Evolutionary conservation across 2,113 vertebrate genomes (phyloP), one percentile per base, ranked within the genome.

Genomic region (Festucalex cinctus): DNA sequence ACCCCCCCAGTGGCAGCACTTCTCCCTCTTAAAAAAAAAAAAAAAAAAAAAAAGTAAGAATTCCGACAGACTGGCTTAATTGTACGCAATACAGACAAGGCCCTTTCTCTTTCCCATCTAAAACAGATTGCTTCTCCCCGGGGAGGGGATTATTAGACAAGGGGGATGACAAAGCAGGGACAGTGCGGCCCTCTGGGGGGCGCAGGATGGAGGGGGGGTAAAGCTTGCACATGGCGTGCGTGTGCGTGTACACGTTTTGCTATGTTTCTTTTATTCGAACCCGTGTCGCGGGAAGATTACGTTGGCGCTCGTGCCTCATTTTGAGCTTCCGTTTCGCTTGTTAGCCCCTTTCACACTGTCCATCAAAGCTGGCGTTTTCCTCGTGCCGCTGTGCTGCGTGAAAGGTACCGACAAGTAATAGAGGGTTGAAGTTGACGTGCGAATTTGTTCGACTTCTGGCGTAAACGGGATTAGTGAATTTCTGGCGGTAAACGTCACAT

Each of bases 81-180:
- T 88, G 91, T 89, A 91, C 76, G 83, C 84, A 88, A 91, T 88
- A 86, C 83, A 82, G 85, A 71, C 85, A 77, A 65, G 78, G 72
- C 73, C 81, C 80, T 87, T 91, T 91, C 82, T 85, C 81, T 84
- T 87, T 90, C 78, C 90, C 84, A 89, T 88, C 83, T 84, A 85
- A 89, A 91, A 88, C 88, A 91, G 89, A 91, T 92, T 90, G 88
- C 82, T 86, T 90, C 88, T 88, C 90, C 77, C 73, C 72, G 69
- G 84, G 85, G 84, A 89, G 79, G 78, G 83, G 84, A 91, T 91
- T 88, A 88, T 63, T 83, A 78, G 78, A 86, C 83, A 85, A 86
- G 81, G 76, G 81, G 82, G 81, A 78, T 79, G 86, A 88, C 86
- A 87, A 86, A 80, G 86, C 81, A 74, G 71, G 86, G 82, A 88